Percentiles rank a stretch among this genome's conserved stretches.
Conservation (phyloP, 2,113 vertebrate genomes). For the Lethenteron reissneri region DNA sequence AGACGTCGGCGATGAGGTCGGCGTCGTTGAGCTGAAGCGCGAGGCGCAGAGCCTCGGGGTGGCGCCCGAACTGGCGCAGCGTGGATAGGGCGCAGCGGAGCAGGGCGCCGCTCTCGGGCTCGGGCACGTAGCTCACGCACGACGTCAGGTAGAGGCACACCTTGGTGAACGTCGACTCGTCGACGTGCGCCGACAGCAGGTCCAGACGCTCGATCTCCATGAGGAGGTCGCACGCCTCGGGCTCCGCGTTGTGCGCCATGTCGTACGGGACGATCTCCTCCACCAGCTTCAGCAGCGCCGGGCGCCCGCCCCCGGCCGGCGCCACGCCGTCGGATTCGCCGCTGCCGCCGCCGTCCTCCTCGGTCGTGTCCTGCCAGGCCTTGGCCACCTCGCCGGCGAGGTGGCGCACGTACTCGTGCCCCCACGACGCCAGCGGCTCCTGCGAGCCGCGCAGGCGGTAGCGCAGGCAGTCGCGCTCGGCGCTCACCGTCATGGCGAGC, state of each 20-base stretch:
- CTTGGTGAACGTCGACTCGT: conserved; percentile 84
- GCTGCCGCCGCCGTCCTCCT: conserved; percentile 36
- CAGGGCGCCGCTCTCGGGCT: conserved; percentile 79
- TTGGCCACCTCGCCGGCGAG: conserved; percentile 87
- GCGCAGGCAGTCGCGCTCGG: conserved; percentile 81
- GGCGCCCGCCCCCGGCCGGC: conserved; percentile 31
- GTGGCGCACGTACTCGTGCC: conserved; percentile 89
- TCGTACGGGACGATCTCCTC: conserved; percentile 92
- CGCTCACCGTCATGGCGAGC: conserved; percentile 94
- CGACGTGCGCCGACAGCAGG: conserved; percentile 82
- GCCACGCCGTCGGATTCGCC: too few species aligned
- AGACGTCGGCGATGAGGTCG: conserved; percentile 89
- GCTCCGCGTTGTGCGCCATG: conserved; percentile 93
- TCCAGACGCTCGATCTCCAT: conserved; percentile 95
- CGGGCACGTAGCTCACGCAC: conserved; percentile 92
- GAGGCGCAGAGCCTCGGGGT: conserved; percentile 74
- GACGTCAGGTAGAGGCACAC: conserved; percentile 95
- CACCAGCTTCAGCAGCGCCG: conserved; percentile 61
- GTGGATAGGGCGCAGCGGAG: conserved; percentile 76
- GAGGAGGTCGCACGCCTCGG: conserved; percentile 83
- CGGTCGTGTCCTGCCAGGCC: conserved; percentile 93
- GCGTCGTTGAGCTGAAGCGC: conserved; percentile 90
- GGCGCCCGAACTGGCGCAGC: conserved; percentile 80
- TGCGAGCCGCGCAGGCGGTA: conserved; percentile 79
- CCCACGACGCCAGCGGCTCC: conserved; percentile 86